Conservation (phyloP, 2,888 invertebrate genomes). For the Himalopsyche tibetana region DNA sequence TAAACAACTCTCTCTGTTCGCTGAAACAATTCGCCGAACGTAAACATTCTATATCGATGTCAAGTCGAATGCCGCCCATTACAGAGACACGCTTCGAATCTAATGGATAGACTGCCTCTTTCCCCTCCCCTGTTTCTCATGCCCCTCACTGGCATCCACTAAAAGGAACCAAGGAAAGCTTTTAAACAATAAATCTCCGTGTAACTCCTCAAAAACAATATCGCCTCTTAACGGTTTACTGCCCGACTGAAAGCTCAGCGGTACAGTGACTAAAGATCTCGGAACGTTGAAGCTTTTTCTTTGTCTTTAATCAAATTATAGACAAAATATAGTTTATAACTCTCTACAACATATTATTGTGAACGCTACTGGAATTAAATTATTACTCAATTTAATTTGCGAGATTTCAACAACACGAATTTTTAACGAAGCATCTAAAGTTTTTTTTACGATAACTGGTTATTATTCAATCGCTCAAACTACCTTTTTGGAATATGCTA, state of each 20-base stretch:
- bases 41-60: slow-evolving; percentile 45
- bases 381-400: too few species aligned
- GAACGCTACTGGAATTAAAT: too few species aligned
- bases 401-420: too few species aligned
- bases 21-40: slow-evolving; percentile 32
- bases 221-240: slow-evolving; percentile 43
- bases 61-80: slow-evolving; percentile 57
- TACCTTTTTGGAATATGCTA: too few species aligned
- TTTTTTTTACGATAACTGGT: too few species aligned
- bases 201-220: slow-evolving; percentile 57
- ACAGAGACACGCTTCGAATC: slow-evolving; percentile 50
- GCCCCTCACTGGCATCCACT: slow-evolving; percentile 54
- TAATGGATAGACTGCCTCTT: slow-evolving; percentile 35
- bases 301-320: not conserved
- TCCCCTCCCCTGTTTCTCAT: not conserved
- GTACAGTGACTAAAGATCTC: slow-evolving; percentile 24
- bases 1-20: not conserved
- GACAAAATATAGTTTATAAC: not conserved
- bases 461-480: too few species aligned
- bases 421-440: too few species aligned
- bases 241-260: slow-evolving; percentile 38
- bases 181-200: slow-evolving; percentile 65
- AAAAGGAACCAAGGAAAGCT: slow-evolving; percentile 66
- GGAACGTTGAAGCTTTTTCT: not conserved
- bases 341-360: too few species aligned